Base-by-base conservation (phyloP, 1,140 invertebrate genomes). In the Aporrectodea caliginosa region DNA sequence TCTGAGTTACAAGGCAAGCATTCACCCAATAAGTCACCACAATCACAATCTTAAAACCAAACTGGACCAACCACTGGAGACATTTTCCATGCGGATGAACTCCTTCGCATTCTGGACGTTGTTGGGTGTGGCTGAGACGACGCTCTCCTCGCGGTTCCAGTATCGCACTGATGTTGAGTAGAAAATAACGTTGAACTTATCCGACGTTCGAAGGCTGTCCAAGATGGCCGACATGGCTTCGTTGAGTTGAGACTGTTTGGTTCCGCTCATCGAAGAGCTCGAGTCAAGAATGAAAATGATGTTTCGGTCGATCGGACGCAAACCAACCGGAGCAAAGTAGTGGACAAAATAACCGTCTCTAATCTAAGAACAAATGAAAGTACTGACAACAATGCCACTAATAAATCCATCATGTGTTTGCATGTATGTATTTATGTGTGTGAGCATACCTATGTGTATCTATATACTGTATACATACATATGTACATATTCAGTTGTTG, bases 331-430 rank as follows among this genome's bases (percentile, higher is more conserved):
- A 1, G 92, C 90, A 83, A 93, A 92, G 88, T 92, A 93, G 83
- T 93, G 93, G 1, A 93, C 92, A 86, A 93, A 94, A 86, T 93
- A 93, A 0, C 93, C 93, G 82, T 93, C 91, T 80, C 92, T 91
- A 2, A 93, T 89, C 91, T 92, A 85, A 1, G 82, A 75, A n/a
- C n/a, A n/a, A n/a, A n/a, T n/a, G n/a, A n/a, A n/a, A n/a, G n/a
- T n/a, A n/a, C n/a, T n/a, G n/a, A n/a, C n/a, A n/a, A n/a, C n/a
- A n/a, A n/a, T n/a, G n/a, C n/a, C n/a, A n/a, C n/a, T n/a, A n/a
- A n/a, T n/a, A n/a, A n/a, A n/a, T n/a, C n/a, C n/a, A n/a, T n/a
- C n/a, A n/a, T n/a, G n/a, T n/a, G n/a, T n/a, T n/a, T n/a, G n/a
- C n/a, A n/a, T n/a, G n/a, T n/a, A n/a, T n/a, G n/a, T n/a, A n/a